phyloP scores from a whole-genome alignment of 2,797 vertebrate genomes.

The Sebastes trivittatus region DNA sequence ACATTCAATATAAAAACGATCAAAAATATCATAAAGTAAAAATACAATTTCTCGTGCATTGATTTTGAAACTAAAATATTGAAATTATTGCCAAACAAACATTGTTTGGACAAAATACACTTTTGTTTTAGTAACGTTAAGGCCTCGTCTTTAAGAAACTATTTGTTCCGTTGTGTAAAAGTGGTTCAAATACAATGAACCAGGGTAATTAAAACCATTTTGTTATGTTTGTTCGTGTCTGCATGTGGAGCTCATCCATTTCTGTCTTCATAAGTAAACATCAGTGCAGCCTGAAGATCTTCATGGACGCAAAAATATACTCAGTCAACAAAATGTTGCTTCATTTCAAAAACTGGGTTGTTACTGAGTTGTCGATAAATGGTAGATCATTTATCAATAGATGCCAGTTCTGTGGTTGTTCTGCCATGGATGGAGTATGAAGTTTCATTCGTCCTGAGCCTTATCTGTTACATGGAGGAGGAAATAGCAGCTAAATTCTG shows the following conservation, averaged over 20 bases:
- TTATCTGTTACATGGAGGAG: background rate
- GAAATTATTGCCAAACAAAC: too few relatives aligned
- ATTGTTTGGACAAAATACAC: too few relatives aligned
- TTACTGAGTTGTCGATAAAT: too few relatives aligned
- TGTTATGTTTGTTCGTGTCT: background rate
- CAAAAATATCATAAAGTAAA: too few relatives aligned
- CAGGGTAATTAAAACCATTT: background rate
- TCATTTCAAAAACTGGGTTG: too few relatives aligned
- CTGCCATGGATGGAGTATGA: background rate
- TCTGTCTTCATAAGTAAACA: background rate
- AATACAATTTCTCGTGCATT: rapidly evolving
- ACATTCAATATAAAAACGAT: too few relatives aligned
- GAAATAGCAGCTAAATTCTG: background rate
- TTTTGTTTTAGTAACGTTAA: too few relatives aligned
- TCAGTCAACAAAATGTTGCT: background rate
- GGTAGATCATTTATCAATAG: background rate
- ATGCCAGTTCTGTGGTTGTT: background rate
- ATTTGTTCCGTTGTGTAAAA: too few relatives aligned
- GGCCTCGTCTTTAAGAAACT: too few relatives aligned
- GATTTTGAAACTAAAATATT: too few relatives aligned
- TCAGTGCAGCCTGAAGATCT: background rate
- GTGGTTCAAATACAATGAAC: conserved; percentile 1
- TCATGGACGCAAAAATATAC: background rate
- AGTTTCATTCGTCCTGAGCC: background rate
- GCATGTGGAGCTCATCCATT: background rate